These are phyloP conservation scores for Copidosoma floridanum DNA, from an alignment of 1,140 invertebrate genomes.

Conservation along the genomic window DNA sequence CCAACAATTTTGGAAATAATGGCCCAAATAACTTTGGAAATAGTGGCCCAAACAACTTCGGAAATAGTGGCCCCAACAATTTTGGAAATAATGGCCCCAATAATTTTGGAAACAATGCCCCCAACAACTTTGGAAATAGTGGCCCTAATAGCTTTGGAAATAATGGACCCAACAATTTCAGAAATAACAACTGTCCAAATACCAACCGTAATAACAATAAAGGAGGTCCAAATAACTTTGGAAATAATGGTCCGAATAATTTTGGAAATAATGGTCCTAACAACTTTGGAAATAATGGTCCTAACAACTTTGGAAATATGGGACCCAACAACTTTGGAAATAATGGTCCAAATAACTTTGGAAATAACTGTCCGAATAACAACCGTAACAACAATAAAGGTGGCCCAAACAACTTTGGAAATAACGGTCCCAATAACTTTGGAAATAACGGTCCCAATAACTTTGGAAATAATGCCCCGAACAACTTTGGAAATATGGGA, in stretches of 20 bases:
- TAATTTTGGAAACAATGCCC: conserved; percentile 20
- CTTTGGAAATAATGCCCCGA: not conserved
- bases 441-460: conserved; percentile 5
- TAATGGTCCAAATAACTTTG: conserved; percentile 30
- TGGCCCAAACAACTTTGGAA: not conserved
- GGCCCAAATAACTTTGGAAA: conserved; percentile 22
- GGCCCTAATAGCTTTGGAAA: not conserved
- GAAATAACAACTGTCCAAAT: not conserved
- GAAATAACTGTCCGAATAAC: conserved; percentile 25
- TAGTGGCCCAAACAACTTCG: not conserved
- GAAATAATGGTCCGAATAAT: not conserved
- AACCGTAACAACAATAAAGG: conserved; percentile 3
- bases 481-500: not conserved
- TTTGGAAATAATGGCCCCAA: conserved; percentile 8
- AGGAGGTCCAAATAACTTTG: not conserved
- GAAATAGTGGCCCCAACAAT: not conserved
- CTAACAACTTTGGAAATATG: conserved; percentile 24
- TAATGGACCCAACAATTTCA: not conserved
- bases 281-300: conserved; percentile 17
- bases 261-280: not conserved
- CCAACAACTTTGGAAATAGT: conserved; percentile 1
- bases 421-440: conserved; percentile 3
- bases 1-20: conserved; percentile 32
- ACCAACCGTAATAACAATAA: not conserved
- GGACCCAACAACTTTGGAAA: conserved; percentile 1